phyloP scores from a whole-genome alignment of 2,888 invertebrate genomes.

The Danaus chrysippus region DNA sequence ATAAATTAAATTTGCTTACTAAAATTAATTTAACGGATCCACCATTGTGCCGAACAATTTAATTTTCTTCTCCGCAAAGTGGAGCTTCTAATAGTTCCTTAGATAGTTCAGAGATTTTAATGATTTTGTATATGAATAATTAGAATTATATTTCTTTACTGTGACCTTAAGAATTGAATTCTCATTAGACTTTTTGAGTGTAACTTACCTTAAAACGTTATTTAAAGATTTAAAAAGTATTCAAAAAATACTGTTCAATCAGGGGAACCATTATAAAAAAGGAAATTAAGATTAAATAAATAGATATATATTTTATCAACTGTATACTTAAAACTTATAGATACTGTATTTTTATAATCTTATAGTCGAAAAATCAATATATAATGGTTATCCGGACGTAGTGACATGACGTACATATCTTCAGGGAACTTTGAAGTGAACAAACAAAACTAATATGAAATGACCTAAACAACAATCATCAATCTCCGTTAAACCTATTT shows the following conservation, averaged over 20 bases:
- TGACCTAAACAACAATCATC: constrained; percentile 17
- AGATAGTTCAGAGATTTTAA: not conserved
- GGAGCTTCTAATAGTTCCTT: constrained; percentile 18
- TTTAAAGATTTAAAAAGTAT: too few species aligned
- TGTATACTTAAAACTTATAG: too few species aligned
- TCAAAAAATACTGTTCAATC: too few species aligned
- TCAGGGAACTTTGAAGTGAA: constrained; percentile 8
- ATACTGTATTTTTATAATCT: not conserved
- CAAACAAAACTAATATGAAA: constrained; percentile 13
- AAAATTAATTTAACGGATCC: constrained; percentile 59
- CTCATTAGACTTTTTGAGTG: too few species aligned
- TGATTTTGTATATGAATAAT: not conserved
- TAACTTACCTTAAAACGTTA: too few species aligned
- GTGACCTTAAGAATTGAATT: too few species aligned
- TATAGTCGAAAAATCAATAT: constrained; percentile 2
- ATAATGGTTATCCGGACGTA: not conserved
- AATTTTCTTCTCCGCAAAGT: constrained; percentile 43
- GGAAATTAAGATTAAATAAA: too few species aligned
- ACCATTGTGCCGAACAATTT: constrained; percentile 53
- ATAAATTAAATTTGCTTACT: constrained; percentile 53
- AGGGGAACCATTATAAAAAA: too few species aligned
- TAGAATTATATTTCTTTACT: too few species aligned
- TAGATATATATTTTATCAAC: too few species aligned
- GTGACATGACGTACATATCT: constrained; percentile 12
- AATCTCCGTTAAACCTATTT: too few species aligned